Evolutionary conservation across 2,888 invertebrate genomes (phyloP).

Genomic region (Dynastes hyllus): DNA sequence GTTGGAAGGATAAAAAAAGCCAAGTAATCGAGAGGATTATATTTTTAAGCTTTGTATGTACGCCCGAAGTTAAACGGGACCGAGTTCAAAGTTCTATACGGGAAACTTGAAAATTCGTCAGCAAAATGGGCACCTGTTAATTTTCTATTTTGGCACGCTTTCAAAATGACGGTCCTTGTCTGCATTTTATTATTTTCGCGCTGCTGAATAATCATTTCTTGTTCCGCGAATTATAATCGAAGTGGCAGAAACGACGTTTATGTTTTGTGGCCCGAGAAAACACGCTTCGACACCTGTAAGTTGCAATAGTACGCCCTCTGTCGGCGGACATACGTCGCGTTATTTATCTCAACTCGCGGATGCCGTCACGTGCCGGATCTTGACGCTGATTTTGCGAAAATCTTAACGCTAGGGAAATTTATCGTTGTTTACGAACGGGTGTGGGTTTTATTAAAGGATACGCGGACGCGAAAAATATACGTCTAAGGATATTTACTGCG

Average conservation of each 20-base stretch:
- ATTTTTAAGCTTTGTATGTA: constrained; percentile 17
- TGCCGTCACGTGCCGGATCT: background rate
- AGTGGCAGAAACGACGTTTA: background rate
- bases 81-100: constrained; percentile 56
- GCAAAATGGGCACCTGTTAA: constrained; percentile 57
- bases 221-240: background rate
- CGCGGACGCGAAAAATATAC: constrained; percentile 15
- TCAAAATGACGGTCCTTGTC: constrained; percentile 48
- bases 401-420: constrained; percentile 19
- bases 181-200: constrained; percentile 1
- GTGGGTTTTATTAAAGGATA: constrained; percentile 22
- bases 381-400: background rate
- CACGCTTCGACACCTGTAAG: constrained; percentile 7
- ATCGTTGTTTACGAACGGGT: constrained; percentile 3
- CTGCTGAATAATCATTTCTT: constrained; percentile 3
- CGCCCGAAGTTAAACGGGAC: background rate
- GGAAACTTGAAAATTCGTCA: constrained; percentile 46
- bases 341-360: background rate
- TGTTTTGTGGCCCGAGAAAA: background rate
- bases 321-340: constrained; percentile 1
- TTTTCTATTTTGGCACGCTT: constrained; percentile 51
- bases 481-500: constrained; percentile 1
- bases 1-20: constrained; percentile 7
- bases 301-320: background rate
- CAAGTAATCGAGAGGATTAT: constrained; percentile 14